These are phyloP conservation scores for Hippocampus abdominalis DNA, from an alignment of 2,113 vertebrate species.

Conservation along the genomic window DNA sequence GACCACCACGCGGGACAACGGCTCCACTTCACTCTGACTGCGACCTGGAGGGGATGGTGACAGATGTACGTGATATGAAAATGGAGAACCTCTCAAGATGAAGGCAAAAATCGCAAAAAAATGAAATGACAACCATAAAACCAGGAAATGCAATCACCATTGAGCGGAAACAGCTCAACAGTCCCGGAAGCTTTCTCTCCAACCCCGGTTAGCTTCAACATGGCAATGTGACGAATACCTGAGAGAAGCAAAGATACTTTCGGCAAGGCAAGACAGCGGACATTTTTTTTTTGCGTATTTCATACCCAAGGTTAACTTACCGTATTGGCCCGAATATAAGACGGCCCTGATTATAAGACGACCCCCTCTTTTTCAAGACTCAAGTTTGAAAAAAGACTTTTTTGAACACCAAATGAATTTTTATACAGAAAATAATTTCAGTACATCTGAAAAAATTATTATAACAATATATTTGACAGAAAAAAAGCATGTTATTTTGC, in stretches of 20 bases:
- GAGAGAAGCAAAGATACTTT: constrained; percentile 8
- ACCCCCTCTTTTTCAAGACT: no score
- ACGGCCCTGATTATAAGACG: no score
- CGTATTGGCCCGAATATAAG: no score
- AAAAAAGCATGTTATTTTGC: no score
- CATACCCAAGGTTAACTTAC: no score
- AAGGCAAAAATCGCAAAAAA: not conserved
- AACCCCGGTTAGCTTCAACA: constrained; percentile 68
- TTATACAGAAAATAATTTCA: no score
- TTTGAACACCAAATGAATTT: no score
- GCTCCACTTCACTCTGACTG: constrained; percentile 68
- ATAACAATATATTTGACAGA: no score
- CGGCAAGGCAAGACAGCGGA: not conserved
- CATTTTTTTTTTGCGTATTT: not conserved
- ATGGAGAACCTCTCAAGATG: not conserved
- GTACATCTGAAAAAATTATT: no score
- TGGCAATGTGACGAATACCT: constrained; percentile 78
- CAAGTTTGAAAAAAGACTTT: no score
- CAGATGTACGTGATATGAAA: not conserved
- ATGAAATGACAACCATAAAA: not conserved
- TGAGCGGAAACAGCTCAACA: constrained; percentile 73
- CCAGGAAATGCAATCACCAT: constrained; percentile 57
- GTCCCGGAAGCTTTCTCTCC: constrained; percentile 65
- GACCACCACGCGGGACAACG: constrained; percentile 52
- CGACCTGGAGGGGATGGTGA: constrained; percentile 51